Evolutionary conservation across 2,797 vertebrate species (phyloP).

Genomic region (Nannoperca australis): DNA sequence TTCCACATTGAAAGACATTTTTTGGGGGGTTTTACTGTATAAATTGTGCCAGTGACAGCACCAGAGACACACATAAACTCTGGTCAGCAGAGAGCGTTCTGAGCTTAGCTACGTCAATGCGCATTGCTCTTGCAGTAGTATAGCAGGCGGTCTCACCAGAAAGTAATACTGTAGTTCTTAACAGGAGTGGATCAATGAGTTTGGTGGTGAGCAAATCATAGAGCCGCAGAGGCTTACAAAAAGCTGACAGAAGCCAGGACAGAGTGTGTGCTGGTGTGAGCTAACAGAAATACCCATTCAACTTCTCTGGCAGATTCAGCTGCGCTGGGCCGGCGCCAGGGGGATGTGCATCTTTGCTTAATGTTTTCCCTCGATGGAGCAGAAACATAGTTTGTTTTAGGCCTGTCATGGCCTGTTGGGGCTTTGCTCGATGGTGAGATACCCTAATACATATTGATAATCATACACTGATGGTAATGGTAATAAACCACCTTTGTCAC

Average conservation of each 20-base stretch:
- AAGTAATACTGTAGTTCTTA: constrained; percentile 70
- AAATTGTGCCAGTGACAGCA: not conserved
- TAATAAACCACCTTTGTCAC: constrained; percentile 81
- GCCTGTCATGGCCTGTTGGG: constrained; percentile 64
- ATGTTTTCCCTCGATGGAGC: constrained; percentile 68
- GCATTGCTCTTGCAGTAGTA: not conserved
- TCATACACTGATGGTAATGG: constrained; percentile 75
- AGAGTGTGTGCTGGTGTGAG: constrained; percentile 32
- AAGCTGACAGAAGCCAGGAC: constrained; percentile 64
- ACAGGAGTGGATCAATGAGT: constrained; percentile 80
- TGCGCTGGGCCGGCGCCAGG: constrained; percentile 43
- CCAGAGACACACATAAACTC: no score
- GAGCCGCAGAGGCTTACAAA: constrained; percentile 68
- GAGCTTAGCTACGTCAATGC: not conserved
- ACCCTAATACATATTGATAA: constrained; percentile 78
- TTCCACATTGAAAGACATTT: not conserved
- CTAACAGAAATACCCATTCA: constrained; percentile 74
- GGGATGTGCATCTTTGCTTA: constrained; percentile 66
- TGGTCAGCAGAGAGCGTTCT: constrained; percentile 10
- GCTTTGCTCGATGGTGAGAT: constrained; percentile 62
- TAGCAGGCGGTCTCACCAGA: constrained; percentile 39
- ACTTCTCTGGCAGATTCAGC: constrained; percentile 67
- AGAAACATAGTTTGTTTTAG: constrained; percentile 73
- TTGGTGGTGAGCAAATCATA: constrained; percentile 78
- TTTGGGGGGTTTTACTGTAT: not conserved